phyloP scores from a whole-genome alignment of 2,113 vertebrate genomes.

The human region GRCh38 chr4:37209001-37209500 shows the following conservation, averaged over 20 bases:
- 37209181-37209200: neutral
- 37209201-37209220: neutral
- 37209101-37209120: neutral
- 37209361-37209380: slow-evolving; percentile 45
- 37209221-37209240: neutral
- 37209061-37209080: neutral
- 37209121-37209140: neutral
- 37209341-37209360: slow-evolving; percentile 43
- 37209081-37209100: neutral
- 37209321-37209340: neutral
- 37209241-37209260: neutral
- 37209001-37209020: neutral
- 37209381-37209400: slow-evolving; percentile 55
- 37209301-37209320: neutral
- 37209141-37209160: neutral
- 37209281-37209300: neutral
- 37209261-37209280: slow-evolving; percentile 7
- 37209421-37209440: slow-evolving; percentile 59
- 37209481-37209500: slow-evolving; percentile 16
- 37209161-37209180: neutral
- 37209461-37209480: slow-evolving; percentile 42
- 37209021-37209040: neutral
- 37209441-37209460: slow-evolving; percentile 47
- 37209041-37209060: neutral
- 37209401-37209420: slow-evolving; percentile 62